Base-by-base conservation (phyloP, 2,113 vertebrate species). In the Passer domesticus region DNA sequence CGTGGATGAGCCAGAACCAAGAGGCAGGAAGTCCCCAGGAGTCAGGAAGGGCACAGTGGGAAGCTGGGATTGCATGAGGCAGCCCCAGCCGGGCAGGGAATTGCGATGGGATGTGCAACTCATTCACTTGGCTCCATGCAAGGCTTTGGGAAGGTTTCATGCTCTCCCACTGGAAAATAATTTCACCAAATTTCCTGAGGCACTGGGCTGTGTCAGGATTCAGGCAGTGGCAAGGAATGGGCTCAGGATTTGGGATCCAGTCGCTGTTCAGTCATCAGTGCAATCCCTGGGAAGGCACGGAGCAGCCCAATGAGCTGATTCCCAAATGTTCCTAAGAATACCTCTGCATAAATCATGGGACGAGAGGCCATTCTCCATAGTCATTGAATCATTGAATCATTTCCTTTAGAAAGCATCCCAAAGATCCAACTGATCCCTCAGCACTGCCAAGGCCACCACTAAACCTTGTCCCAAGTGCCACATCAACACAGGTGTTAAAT, bases 11-110 rank as follows among this genome's bases (percentile, higher is more conserved):
- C 50, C 78, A 85, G 94, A 95, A 92, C 84, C 85, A 73, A 90
- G 90, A 92, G 62, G 52, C 87, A 37, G 20, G 25, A 64, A 94
- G 91, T 39, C 94, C n/a, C 93, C 83, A 18, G 94, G 95, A 95
- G 91, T 72, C 28, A 2, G 87, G 87, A 82, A 91, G 58, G 69
- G 87, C 93, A 73, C 87, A 93, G 94, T 88, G 79, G 93, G 94
- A 80, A 94, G 55, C 79, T 78, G 82, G 78, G 58, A 91, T 94
- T 73, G 78, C 68, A 47, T 15, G 69, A 78, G 37, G 81, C 76
- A 87, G 69, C 87, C 56, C 83, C 83, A 87, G 69, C 31, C n/a
- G 0, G 72, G 59, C 49, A 9, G 19, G 80, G 66, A 76, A 31
- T 94, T 94, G 33, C 1, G 1, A 33, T 2, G 44, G 44, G 21